Conservation (phyloP, 2,888 invertebrate genomes). For the Rotaria magnacalcarata region DNA sequence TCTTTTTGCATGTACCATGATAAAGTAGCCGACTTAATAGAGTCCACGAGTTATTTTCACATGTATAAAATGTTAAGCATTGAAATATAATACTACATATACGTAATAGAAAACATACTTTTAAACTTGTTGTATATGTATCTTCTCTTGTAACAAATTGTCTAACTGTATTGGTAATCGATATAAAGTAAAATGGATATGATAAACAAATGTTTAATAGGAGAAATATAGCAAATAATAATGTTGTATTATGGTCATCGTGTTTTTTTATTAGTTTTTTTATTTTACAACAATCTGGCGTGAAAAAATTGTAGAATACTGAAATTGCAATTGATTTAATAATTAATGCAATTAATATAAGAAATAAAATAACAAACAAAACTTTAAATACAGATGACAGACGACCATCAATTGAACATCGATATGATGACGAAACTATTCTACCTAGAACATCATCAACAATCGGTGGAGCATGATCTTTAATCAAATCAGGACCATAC, state of each 20-base stretch:
- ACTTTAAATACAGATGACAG: not conserved
- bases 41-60: not conserved
- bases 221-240: not conserved
- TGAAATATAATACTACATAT: slow-evolving; percentile 7
- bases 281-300: not conserved
- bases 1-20: not conserved
- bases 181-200: slow-evolving; percentile 5
- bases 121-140: not conserved
- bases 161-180: not conserved
- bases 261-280: too few relatives aligned
- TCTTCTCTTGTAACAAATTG: not conserved
- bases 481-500: not conserved
- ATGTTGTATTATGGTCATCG: not conserved
- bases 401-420: slow-evolving; percentile 20
- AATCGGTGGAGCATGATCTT: not conserved
- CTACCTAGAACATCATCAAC: not conserved
- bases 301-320: not conserved
- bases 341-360: not conserved
- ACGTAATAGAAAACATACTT: slow-evolving; percentile 27
- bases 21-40: not conserved
- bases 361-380: not conserved
- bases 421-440: not conserved
- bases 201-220: not conserved
- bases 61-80: not conserved
- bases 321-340: not conserved